phyloP scores from a whole-genome alignment of 2,113 vertebrate species.

The Pterophyllum scalare region DNA sequence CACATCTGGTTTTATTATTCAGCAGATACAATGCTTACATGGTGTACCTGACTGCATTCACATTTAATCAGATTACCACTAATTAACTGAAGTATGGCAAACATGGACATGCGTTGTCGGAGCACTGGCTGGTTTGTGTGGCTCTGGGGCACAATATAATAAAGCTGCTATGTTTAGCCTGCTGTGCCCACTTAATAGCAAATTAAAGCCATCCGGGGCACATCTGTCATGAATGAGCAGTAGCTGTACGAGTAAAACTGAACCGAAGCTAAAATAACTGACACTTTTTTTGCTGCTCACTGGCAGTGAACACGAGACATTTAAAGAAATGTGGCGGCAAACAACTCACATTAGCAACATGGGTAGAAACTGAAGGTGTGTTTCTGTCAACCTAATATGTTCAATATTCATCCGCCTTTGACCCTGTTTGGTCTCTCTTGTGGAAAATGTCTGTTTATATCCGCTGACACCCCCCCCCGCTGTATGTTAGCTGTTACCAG shows the following conservation, averaged over 20 bases:
- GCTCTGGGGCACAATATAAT: neutral
- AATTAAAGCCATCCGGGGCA: neutral
- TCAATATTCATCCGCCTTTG: too few species aligned
- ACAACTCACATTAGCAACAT: too few species aligned
- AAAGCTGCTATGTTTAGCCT: slow-evolving; percentile 1
- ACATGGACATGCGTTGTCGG: neutral
- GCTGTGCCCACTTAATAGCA: neutral
- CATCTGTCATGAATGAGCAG: neutral
- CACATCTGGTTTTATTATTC: neutral
- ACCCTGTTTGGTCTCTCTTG: too few species aligned
- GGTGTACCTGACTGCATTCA: neutral
- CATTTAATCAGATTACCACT: neutral
- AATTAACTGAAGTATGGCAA: neutral
- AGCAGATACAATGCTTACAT: neutral
- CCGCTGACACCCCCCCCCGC: too few species aligned
- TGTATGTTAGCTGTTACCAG: too few species aligned
- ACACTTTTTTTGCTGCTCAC: neutral
- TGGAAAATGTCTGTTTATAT: too few species aligned
- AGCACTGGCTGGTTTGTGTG: neutral
- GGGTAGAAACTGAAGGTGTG: too few species aligned
- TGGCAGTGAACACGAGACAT: neutral
- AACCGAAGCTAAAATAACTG: neutral
- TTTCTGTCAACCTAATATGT: too few species aligned
- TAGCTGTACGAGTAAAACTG: neutral
- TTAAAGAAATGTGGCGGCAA: too few species aligned